Percentiles rank a stretch among this genome's conserved stretches.
These are phyloP conservation scores for Aethina tumida DNA, from an alignment of 1,140 invertebrate species.

Conservation along the genomic window DNA sequence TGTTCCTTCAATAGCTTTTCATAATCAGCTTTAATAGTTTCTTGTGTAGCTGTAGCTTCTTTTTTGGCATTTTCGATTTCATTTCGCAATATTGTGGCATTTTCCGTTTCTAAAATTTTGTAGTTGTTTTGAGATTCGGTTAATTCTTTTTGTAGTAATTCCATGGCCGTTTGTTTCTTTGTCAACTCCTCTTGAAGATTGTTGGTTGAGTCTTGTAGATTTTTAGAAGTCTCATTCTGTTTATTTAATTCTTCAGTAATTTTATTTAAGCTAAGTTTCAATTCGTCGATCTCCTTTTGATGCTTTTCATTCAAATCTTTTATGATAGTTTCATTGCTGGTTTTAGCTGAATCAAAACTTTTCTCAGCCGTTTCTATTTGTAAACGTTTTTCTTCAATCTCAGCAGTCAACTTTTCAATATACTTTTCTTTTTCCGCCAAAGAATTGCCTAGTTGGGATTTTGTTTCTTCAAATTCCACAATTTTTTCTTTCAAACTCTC, in stretches of 20 bases:
- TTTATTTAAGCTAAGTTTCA: constrained; percentile 1
- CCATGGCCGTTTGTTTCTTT: too few species aligned
- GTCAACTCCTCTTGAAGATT: too few species aligned
- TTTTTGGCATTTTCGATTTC: too few species aligned
- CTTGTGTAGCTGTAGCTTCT: too few species aligned
- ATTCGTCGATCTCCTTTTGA: constrained; percentile 3
- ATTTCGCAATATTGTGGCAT: too few species aligned
- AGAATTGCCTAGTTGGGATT: constrained; percentile 3
- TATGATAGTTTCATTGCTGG: constrained; percentile 11
- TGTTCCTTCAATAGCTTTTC: too few species aligned
- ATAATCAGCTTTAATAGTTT: too few species aligned
- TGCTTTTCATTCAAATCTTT: constrained; percentile 13
- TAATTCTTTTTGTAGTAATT: too few species aligned
- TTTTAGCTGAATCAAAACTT: constrained; percentile 8
- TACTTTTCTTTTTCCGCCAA: constrained; percentile 9
- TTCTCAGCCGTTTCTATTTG: constrained; percentile 10
- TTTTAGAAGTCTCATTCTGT: constrained; percentile 2
- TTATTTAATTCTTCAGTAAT: constrained; percentile 7
- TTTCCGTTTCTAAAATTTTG: too few species aligned
- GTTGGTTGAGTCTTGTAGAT: constrained; percentile 5
- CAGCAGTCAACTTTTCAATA: too few species aligned
- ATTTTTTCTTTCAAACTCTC: constrained; percentile 36
- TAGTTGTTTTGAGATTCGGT: too few species aligned
- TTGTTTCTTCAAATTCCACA: constrained; percentile 38
- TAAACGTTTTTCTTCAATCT: too few species aligned